Conservation (phyloP, 2,797 vertebrate species). For the Trachurus trachurus region DNA sequence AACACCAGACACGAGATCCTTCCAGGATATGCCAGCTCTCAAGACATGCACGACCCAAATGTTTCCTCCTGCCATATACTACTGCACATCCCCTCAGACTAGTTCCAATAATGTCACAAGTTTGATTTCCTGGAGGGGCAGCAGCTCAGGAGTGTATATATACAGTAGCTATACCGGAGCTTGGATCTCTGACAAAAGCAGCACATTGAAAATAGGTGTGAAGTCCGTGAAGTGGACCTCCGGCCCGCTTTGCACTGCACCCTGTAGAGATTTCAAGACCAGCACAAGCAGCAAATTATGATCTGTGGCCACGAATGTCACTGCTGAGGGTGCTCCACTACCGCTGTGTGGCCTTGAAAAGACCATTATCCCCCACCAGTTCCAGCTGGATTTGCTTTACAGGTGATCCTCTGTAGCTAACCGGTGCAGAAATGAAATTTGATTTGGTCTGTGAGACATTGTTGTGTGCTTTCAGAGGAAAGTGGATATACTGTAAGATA, state of each 20-base stretch:
- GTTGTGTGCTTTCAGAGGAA: neutral
- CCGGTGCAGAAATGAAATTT: neutral
- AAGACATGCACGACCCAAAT: conserved; percentile 33
- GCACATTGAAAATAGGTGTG: conserved; percentile 11
- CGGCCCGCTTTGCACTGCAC: conserved; percentile 1
- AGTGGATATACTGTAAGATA: neutral
- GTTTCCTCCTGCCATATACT: conserved; percentile 23
- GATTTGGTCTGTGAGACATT: neutral
- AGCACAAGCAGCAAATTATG: conserved; percentile 11
- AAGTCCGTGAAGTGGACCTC: conserved; percentile 16
- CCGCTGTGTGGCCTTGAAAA: conserved; percentile 48
- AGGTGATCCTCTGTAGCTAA: neutral
- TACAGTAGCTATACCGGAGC: neutral
- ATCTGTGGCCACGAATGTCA: neutral
- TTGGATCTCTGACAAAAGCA: conserved; percentile 24
- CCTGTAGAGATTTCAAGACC: conserved; percentile 29
- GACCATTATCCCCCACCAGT: conserved; percentile 27
- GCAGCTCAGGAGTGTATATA: neutral
- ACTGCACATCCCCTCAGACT: neutral
- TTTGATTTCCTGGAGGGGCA: conserved; percentile 15
- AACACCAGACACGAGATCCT: conserved; percentile 57
- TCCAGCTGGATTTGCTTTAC: conserved; percentile 3
- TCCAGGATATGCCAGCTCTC: conserved; percentile 44
- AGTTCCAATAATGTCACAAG: neutral
- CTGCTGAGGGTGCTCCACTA: conserved; percentile 12